A percentile compares a stretch with the other conserved stretches of the same genome.
Evolutionary conservation across 2,888 invertebrate species (phyloP).

Genomic region (Keiferia lycopersicella): DNA sequence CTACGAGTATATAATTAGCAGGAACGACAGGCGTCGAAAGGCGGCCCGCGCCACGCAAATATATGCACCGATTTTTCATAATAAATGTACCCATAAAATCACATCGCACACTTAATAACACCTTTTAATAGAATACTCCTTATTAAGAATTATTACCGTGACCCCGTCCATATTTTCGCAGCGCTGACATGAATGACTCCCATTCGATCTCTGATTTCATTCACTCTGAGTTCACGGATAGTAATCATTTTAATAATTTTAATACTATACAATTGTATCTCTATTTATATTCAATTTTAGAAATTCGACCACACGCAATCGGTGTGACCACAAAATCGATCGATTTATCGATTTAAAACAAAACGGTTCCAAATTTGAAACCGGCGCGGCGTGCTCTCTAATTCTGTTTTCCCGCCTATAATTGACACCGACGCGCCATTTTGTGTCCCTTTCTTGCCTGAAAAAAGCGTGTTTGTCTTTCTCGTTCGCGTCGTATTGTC

Average conservation of each 20-base stretch:
- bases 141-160: slow-evolving; percentile 63
- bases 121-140: slow-evolving; percentile 61
- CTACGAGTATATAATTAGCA: slow-evolving; percentile 77
- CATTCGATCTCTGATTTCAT: slow-evolving; percentile 51
- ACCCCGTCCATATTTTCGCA: slow-evolving; percentile 55
- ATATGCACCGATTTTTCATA: slow-evolving; percentile 69
- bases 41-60: slow-evolving; percentile 66
- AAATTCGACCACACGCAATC: slow-evolving; percentile 79
- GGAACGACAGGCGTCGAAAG: slow-evolving; percentile 78
- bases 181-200: slow-evolving; percentile 54
- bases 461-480: slow-evolving; percentile 39
- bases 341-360: slow-evolving; percentile 79
- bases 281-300: slow-evolving; percentile 77
- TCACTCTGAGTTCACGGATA: slow-evolving; percentile 51
- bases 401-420: slow-evolving; percentile 80
- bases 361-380: slow-evolving; percentile 79
- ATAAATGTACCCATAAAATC: slow-evolving; percentile 71
- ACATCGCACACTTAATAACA: slow-evolving; percentile 57
- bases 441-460: slow-evolving; percentile 48
- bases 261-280: slow-evolving; percentile 66
- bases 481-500: slow-evolving; percentile 62
- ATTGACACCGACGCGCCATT: slow-evolving; percentile 77
- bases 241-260: slow-evolving; percentile 58
- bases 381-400: slow-evolving; percentile 72
- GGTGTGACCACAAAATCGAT: slow-evolving; percentile 66